phyloP scores from a whole-genome alignment of 2,888 invertebrate species.

The Leucozona laternaria region DNA sequence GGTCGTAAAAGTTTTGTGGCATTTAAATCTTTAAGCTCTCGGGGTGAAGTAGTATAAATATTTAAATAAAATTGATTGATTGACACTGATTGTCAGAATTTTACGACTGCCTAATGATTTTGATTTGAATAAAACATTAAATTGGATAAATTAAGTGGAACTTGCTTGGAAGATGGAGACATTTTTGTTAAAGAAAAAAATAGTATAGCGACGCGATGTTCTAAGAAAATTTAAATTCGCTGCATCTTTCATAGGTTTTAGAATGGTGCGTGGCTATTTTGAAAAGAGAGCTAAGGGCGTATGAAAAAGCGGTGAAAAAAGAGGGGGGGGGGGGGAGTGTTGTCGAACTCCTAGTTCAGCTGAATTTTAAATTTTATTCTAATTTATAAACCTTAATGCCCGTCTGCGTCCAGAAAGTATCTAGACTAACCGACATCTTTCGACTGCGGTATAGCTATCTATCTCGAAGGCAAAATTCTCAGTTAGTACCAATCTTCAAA shows the following conservation, averaged over 20 bases:
- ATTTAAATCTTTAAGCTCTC: slow-evolving; percentile 25
- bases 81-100: slow-evolving; percentile 72
- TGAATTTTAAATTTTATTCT: no score
- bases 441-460: no score
- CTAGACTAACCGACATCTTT: no score
- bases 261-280: background rate
- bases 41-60: slow-evolving; percentile 31
- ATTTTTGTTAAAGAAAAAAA: background rate
- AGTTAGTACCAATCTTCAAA: no score
- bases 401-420: no score
- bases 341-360: no score
- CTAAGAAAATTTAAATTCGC: background rate
- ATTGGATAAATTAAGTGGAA: slow-evolving; percentile 54
- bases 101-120: slow-evolving; percentile 65
- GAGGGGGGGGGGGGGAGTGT: no score
- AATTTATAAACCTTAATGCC: no score
- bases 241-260: no score
- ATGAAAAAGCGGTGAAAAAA: no score
- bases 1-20: slow-evolving; percentile 69
- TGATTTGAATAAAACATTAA: slow-evolving; percentile 61
- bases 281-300: no score
- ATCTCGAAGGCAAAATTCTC: no score
- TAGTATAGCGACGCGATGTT: background rate
- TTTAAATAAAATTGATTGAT: slow-evolving; percentile 71
- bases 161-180: background rate